Evolutionary conservation across 1,140 invertebrate genomes (phyloP).

Genomic region (Leptinotarsa undecemlineata): DNA sequence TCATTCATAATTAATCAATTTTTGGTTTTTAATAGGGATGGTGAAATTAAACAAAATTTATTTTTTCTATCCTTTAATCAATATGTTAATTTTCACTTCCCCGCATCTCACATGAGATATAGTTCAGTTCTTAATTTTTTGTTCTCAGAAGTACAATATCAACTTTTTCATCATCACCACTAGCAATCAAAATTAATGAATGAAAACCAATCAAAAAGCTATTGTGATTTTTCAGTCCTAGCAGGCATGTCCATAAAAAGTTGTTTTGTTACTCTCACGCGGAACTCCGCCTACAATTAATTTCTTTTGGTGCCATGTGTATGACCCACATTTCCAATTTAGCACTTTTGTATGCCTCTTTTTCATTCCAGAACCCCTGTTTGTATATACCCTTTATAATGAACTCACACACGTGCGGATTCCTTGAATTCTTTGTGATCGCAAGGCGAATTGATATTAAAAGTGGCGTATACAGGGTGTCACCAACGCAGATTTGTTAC

Average conservation of each 20-base stretch:
- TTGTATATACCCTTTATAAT: background rate
- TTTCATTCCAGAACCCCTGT: background rate
- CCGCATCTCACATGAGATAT: no score
- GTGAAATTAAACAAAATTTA: no score
- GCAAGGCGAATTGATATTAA: background rate
- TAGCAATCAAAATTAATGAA: no score
- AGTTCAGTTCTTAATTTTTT: no score
- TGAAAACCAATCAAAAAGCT: no score
- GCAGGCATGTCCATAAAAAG: background rate
- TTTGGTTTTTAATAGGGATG: no score
- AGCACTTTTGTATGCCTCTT: conserved; percentile 1
- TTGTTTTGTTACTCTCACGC: background rate
- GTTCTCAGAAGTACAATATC: no score
- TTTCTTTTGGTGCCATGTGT: background rate
- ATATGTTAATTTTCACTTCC: no score
- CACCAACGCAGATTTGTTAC: background rate
- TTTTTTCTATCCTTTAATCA: no score
- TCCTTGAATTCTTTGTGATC: background rate
- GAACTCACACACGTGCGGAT: background rate
- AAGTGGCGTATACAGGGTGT: background rate
- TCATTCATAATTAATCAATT: no score
- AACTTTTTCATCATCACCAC: no score
- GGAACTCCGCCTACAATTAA: background rate
- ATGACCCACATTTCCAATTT: background rate
- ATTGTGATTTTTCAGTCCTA: background rate